A percentile compares a stretch with the other conserved stretches of the same genome.
Evolutionary conservation across 2,113 vertebrate genomes (phyloP).

Genomic region (Fukomys damarensis): DNA sequence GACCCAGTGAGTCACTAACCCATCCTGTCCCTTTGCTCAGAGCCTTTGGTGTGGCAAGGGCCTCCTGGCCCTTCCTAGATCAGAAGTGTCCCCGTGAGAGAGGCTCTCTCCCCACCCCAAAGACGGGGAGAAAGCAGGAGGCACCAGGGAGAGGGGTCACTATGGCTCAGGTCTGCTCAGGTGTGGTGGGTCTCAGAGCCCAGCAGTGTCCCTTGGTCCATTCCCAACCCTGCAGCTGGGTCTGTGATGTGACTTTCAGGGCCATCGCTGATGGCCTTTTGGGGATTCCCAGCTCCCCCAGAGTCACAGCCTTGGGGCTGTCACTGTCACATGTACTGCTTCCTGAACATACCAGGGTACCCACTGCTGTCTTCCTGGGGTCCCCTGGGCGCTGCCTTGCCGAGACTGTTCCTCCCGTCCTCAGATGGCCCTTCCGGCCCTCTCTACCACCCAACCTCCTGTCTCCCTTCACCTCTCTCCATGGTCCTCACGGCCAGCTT

Average conservation of each 20-base stretch:
- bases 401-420: background rate
- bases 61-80: background rate
- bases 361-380: background rate
- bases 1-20: rapidly evolving
- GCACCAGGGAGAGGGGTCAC: background rate
- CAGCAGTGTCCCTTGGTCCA: background rate
- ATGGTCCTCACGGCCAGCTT: background rate
- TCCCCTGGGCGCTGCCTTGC: background rate
- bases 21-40: background rate
- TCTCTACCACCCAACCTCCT: rapidly evolving
- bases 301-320: background rate
- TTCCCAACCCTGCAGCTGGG: background rate
- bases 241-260: background rate
- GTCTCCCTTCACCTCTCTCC: background rate
- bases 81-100: background rate
- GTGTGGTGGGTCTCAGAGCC: rapidly evolving
- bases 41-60: background rate
- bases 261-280: background rate
- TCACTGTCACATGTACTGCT: background rate
- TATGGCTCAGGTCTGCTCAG: background rate
- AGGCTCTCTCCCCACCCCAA: no score
- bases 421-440: background rate
- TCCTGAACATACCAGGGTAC: background rate
- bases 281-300: background rate
- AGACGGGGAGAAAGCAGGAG: background rate